Base-by-base conservation (phyloP, 2,113 vertebrate genomes). In the Ia io region DNA sequence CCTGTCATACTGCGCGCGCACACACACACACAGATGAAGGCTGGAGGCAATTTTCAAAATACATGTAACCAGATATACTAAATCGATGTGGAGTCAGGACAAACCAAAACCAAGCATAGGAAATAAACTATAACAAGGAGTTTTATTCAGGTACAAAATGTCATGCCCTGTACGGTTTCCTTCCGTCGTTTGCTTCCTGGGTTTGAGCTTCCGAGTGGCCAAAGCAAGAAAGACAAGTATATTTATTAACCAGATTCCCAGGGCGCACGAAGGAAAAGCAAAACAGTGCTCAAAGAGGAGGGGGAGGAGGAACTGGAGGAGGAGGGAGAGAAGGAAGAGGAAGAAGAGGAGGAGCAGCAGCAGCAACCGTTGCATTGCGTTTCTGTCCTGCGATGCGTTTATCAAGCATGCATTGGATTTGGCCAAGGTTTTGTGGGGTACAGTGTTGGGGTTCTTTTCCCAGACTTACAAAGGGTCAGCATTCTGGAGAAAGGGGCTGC, bases 161-260 rank as follows among this genome's bases (percentile, higher is more conserved):
- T 53, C 42, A 1, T 9, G 17, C 37, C 12, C 47, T 30, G 7
- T 22, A 9, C 0, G 0, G 61, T 56, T 30, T 53, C 18, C 30
- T 63, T 42, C 25, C 20, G 2, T 17, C 42, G 63, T 5, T 10
- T 61, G 5, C 53, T 69, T 47, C 18, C 47, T 78, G 82, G 28
- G 13, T 59, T 59, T 22, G 53, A 95, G 88, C 82, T 90, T 93
- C 88, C 88, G 47, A 13, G 82, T 23, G 12, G 92, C 61, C 90
- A 78, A 56, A 87, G 94, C 35, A 74, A 96, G 53, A 82, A 91
- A 59, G 59, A 42, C 35, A 71, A 84, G 73, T 20, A 42, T 37
- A 42, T 18, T 44, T 61, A 69, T 32, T 32, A 28, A 37, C 42
- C 28, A 28, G 84, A 85, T 28, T 53, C 20, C 76, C 11, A 13